Percentiles rank a stretch among this genome's conserved stretches.
phyloP scores from a whole-genome alignment of 1,140 invertebrate genomes.

The Orussus abietinus region DNA sequence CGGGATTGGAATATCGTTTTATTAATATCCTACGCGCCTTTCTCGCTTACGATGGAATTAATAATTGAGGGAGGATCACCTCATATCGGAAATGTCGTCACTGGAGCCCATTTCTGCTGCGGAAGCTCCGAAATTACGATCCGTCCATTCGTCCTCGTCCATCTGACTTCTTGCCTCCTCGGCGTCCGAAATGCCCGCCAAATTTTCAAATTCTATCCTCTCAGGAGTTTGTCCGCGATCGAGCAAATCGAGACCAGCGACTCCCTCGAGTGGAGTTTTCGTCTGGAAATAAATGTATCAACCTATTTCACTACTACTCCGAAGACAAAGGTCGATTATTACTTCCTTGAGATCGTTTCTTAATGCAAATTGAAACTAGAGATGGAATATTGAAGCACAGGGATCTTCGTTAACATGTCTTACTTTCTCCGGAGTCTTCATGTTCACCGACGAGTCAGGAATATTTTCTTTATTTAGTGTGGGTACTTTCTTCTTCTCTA shows the following conservation, averaged over 20 bases:
- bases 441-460: slow-evolving; percentile 31
- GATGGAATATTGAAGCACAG: too few relatives aligned
- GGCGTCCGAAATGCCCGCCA: slow-evolving; percentile 60
- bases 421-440: slow-evolving; percentile 46
- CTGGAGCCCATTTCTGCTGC: slow-evolving; percentile 66
- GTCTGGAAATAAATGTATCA: too few relatives aligned
- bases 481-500: slow-evolving; percentile 42
- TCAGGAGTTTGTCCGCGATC: slow-evolving; percentile 74
- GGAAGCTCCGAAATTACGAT: slow-evolving; percentile 81
- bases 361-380: too few relatives aligned
- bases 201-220: slow-evolving; percentile 73
- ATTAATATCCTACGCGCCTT: too few relatives aligned
- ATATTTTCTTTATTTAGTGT: slow-evolving; percentile 51
- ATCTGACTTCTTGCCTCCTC: slow-evolving; percentile 76
- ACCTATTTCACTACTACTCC: too few relatives aligned
- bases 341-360: too few relatives aligned
- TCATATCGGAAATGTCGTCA: slow-evolving; percentile 70
- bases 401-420: too few relatives aligned
- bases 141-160: slow-evolving; percentile 91
- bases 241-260: slow-evolving; percentile 57
- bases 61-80: too few relatives aligned
- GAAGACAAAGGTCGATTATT: too few relatives aligned
- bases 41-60: too few relatives aligned
- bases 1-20: too few relatives aligned
- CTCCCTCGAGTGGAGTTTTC: slow-evolving; percentile 44